Base-by-base conservation (phyloP, 1,140 invertebrate species). In the Gonioctena quinquepunctata region DNA sequence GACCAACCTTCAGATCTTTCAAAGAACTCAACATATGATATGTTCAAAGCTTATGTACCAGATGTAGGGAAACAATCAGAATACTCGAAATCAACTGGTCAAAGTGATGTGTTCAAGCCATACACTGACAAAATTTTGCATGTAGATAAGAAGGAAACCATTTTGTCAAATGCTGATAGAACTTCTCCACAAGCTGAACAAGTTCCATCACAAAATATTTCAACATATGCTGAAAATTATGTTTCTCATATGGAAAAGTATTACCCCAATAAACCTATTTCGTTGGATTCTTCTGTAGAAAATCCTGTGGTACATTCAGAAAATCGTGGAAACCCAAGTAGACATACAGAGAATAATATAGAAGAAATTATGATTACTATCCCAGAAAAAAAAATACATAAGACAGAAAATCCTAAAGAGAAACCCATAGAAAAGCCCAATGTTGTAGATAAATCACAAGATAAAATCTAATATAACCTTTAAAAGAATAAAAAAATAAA, bases 41-140 rank as follows among this genome's bases (percentile, higher is more conserved):
- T 60, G 57, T 25, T 21, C 21, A 60, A 60, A 60, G 7, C 25
- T 1, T 60, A 60, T 22, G 57, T 4, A 6, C 19, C 52, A 23
- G 52, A 56, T 11, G 13, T 8, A 18, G 33, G 33, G 16, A 42
- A 42, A 42, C 33, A 8, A 11, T n/a, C 16, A n/a, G 22, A 19
- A 3, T 56, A 18, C 3, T 3, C 18, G 11, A 56, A 56, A 19
- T 11, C 16, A 19, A 13, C 52, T 4, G 23, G 23, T 18, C 33
- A 62, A 6, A 13, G 23, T 7, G 60, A 62, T 11, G 27, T 62
- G 26, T 62, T 62, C 28, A 62, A 62, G 28, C 60, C 60, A 4
- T 62, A 62, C 27, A 42, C 33, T 42, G 33, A 42, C 7, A 42
- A 42, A 42, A 42, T 13, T n/a, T n/a, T n/a, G n/a, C n/a, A n/a